Conservation (phyloP, 2,797 vertebrate genomes). For the Dromococcyx pavoninus region DNA sequence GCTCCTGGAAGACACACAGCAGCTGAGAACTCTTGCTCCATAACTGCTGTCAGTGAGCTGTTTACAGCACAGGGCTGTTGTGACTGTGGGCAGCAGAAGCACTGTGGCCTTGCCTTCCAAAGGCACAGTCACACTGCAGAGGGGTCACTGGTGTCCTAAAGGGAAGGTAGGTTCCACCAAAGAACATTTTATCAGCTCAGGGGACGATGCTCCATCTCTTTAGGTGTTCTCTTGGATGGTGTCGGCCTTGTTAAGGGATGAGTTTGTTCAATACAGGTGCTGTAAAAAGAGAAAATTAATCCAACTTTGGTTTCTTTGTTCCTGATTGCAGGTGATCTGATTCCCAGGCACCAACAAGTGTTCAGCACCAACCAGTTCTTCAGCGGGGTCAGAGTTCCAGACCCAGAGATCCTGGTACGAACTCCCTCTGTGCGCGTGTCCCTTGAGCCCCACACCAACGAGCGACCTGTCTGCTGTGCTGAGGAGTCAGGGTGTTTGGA, state of each 20-base stretch:
- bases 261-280: neutral
- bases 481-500: neutral
- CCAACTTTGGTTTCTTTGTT: neutral
- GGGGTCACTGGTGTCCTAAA: neutral
- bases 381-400: conserved; percentile 92
- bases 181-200: neutral
- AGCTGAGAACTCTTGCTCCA: neutral
- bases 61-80: neutral
- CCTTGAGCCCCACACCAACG: neutral
- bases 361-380: conserved; percentile 98
- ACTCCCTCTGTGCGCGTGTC: neutral
- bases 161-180: neutral
- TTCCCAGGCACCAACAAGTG: conserved; percentile 92
- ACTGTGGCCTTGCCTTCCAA: neutral
- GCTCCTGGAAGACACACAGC: neutral
- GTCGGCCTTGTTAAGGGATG: neutral
- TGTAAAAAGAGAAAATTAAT: neutral
- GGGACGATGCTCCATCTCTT: neutral
- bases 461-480: neutral
- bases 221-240: neutral
- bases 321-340: conserved; percentile 86
- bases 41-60: neutral
- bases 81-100: neutral
- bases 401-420: conserved; percentile 89
- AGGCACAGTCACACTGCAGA: accelerated